phyloP scores from a whole-genome alignment of 2,888 invertebrate genomes.

The Nemotelus nigrinus region DNA sequence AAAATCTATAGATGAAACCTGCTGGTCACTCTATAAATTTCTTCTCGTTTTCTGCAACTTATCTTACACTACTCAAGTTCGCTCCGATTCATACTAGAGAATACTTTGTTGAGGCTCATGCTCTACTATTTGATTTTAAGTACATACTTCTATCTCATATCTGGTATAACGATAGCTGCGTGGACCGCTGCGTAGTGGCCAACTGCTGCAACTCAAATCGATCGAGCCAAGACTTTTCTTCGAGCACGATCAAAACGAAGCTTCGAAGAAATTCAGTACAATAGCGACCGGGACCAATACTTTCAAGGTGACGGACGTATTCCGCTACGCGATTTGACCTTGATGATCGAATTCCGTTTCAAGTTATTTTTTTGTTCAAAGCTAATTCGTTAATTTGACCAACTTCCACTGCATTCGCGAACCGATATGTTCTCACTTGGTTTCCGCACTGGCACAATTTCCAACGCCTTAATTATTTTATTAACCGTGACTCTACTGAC shows the following conservation, averaged over 20 bases:
- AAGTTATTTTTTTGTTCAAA: background rate
- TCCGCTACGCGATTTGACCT: conserved; percentile 41
- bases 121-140: background rate
- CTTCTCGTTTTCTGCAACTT: conserved; percentile 6
- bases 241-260: conserved; percentile 18
- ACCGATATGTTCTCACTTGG: background rate
- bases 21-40: background rate
- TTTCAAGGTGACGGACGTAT: conserved; percentile 46
- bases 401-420: no score
- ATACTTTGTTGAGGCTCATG: background rate
- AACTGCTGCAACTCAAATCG: background rate
- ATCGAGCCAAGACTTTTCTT: conserved; percentile 28
- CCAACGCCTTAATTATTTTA: conserved; percentile 12
- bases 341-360: conserved; percentile 16
- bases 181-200: background rate
- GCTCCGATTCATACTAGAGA: background rate
- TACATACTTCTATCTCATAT: background rate
- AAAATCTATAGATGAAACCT: background rate
- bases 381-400: no score
- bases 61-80: background rate
- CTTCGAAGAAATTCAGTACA: background rate
- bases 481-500: conserved; percentile 30
- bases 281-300: conserved; percentile 3
- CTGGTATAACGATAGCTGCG: background rate
- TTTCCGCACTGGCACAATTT: conserved; percentile 34